phyloP scores from a whole-genome alignment of 1,140 invertebrate genomes.

The Sarcophaga peregrina region DNA sequence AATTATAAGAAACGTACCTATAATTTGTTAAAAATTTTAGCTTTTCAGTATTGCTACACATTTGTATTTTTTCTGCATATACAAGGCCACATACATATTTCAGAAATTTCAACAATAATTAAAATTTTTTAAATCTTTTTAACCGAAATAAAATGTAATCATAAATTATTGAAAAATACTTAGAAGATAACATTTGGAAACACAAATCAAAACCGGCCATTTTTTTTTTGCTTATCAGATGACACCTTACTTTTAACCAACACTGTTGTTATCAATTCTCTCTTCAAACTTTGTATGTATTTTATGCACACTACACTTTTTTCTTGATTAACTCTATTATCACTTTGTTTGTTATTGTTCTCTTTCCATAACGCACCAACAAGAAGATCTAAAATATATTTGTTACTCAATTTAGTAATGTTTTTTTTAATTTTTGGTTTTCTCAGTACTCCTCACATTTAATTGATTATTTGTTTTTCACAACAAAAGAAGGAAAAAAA shows the following conservation, averaged over 20 bases:
- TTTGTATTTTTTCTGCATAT: no score
- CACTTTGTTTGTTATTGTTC: neutral
- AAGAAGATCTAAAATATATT: neutral
- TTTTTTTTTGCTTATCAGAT: no score
- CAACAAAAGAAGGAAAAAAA: neutral
- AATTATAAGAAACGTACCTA: neutral
- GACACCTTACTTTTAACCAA: no score
- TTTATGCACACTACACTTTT: neutral
- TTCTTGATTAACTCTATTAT: neutral
- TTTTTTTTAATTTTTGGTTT: neutral
- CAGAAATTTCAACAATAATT: no score
- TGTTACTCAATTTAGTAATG: neutral
- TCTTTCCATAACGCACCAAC: neutral
- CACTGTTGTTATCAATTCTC: no score
- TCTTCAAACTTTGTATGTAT: neutral
- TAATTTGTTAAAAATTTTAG: neutral
- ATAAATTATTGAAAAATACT: no score
- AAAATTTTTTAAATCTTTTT: no score
- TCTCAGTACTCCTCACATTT: neutral
- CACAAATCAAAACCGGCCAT: no score
- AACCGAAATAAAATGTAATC: no score
- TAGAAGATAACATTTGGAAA: no score
- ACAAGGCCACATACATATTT: no score
- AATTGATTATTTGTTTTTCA: neutral
- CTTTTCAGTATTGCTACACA: no score